A percentile compares a stretch with the other conserved stretches of the same genome.
phyloP scores from a whole-genome alignment of 2,888 invertebrate genomes.

The Mesorhabditis belari region DNA sequence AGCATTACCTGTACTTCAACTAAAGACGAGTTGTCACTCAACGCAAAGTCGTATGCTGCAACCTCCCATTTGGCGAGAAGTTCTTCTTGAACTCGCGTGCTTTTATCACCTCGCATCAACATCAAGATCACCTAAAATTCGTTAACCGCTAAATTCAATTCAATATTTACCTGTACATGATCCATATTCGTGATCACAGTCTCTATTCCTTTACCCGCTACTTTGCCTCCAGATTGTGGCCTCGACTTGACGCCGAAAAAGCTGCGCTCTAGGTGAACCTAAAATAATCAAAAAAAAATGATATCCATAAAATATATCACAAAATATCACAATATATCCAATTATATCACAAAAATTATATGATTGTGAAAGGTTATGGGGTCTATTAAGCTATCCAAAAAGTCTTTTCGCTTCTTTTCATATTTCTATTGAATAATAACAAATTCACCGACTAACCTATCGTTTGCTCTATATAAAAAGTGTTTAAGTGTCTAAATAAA shows the following conservation, averaged over 20 bases:
- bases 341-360: too few species aligned
- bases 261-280: constrained; percentile 40
- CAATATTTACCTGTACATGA: constrained; percentile 33
- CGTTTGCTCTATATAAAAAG: too few species aligned
- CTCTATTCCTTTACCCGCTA: constrained; percentile 12
- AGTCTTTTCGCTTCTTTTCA: too few species aligned
- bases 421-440: too few species aligned
- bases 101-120: constrained; percentile 49
- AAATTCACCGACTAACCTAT: too few species aligned
- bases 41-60: constrained; percentile 36
- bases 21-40: constrained; percentile 26
- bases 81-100: constrained; percentile 24
- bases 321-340: too few species aligned
- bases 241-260: constrained; percentile 38
- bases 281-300: constrained; percentile 4
- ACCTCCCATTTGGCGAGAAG: constrained; percentile 45
- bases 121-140: constrained; percentile 41
- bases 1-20: constrained; percentile 32
- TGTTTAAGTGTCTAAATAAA: too few species aligned
- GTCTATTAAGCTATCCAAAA: too few species aligned
- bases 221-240: constrained; percentile 14
- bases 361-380: too few species aligned
- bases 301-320: too few species aligned
- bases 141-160: too few species aligned
- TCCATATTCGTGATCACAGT: constrained; percentile 46